Conservation (phyloP, 2,113 vertebrate species). For the Megaceryle torquata region DNA sequence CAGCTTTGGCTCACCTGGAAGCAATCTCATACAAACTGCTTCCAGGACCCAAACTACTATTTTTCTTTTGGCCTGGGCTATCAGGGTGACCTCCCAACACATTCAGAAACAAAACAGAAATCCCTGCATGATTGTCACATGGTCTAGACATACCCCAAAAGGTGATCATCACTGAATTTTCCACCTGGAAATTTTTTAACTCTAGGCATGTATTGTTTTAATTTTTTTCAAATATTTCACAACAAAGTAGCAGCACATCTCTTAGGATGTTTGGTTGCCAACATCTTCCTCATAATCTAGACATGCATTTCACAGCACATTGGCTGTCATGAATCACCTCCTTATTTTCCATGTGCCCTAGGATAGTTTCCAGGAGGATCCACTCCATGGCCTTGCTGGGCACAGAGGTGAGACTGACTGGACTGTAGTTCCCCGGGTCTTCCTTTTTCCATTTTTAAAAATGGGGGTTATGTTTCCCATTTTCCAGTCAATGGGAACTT, state of each 20-base stretch:
- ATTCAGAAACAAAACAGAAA: background rate
- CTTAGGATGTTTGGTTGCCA: background rate
- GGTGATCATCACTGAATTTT: background rate
- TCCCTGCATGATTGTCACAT: fast-evolving
- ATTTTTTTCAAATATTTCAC: background rate
- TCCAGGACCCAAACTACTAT: background rate
- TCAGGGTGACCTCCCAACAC: background rate
- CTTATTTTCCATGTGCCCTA: background rate
- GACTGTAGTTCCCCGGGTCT: background rate
- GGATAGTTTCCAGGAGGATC: too few relatives aligned
- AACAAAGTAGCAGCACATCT: background rate
- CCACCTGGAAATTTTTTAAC: background rate
- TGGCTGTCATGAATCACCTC: background rate
- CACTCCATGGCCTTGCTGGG: too few relatives aligned
- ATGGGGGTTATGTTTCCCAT: background rate
- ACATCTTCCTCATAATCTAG: background rate
- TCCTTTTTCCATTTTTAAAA: background rate
- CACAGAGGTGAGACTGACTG: too few relatives aligned
- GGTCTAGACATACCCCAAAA: background rate
- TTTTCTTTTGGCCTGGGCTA: background rate
- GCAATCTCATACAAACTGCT: background rate
- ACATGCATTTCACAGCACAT: background rate
- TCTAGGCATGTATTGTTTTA: background rate
- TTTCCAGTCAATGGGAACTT: background rate
- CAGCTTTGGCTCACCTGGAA: background rate